Base-by-base conservation (phyloP, 2,797 vertebrate species). In the Poecilia wingei region DNA sequence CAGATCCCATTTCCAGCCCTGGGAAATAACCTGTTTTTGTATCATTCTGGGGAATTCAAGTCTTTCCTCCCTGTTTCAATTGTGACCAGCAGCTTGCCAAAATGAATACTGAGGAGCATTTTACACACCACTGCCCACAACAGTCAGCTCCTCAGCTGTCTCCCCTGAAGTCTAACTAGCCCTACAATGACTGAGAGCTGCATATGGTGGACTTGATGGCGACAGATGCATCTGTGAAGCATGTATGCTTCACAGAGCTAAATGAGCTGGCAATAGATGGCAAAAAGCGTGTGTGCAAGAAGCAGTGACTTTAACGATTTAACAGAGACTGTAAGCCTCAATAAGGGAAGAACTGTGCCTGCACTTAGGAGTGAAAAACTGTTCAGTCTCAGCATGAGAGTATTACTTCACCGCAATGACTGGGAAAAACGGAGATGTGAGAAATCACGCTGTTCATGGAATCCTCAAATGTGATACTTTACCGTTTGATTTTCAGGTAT, bases 181-280 rank as follows among this genome's bases (percentile, higher is more conserved):
- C 79, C 39, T 78, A 74, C 18, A 74, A 85, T 83, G 90, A 88
- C 82, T 39, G 72, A 82, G 79, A 80, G 80, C 77, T 79, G 79
- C 90, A 90, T 89, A 88, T 85, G 90, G 85, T 28, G 87, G 82
- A 77, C 73, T 47, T 80, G 87, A 87, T 81, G 70, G 84, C 81
- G 82, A 92, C 92, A 85, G 92, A 92, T 90, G 89, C 72, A 6
- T 77, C 80, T 41, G 79, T 74, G 79, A 86, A 83, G 87, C 57
- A 41, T 59, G 59, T 28, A 4, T 77, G 87, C 83, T 82, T 89
- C 76, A 47, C 79, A 33, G 31, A 36, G 84, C 73, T 82, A 84
- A 88, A 89, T 78, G 86, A 90, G 85, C 79, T 83, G 86, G 84
- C 82, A 77, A 33, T 82, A 61, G 74, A 87, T 47, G 72, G 76